A percentile compares a stretch with the other conserved stretches of the same genome.
These are phyloP conservation scores for Acholoe squamosa DNA, from an alignment of 2,888 invertebrate genomes.

Conservation along the genomic window DNA sequence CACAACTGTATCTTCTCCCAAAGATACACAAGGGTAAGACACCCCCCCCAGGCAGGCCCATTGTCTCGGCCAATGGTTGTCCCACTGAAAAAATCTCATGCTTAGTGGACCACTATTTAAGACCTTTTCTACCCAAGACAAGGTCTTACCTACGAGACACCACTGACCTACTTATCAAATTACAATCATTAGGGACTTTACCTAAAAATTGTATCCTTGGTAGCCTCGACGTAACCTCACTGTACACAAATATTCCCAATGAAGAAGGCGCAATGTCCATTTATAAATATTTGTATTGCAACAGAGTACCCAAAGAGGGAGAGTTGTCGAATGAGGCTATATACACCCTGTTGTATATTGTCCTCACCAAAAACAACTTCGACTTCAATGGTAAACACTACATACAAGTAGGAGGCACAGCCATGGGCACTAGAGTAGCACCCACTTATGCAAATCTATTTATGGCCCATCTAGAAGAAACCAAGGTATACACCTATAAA, in stretches of 20 bases:
- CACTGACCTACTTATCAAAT: neutral
- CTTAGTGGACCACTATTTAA: neutral
- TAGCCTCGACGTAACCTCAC: slow-evolving; percentile 29
- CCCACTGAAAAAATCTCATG: slow-evolving; percentile 54
- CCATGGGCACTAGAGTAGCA: no score
- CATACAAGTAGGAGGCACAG: no score
- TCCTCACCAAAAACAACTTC: no score
- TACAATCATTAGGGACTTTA: neutral
- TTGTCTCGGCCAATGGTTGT: neutral
- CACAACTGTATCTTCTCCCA: slow-evolving; percentile 36
- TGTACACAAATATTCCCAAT: slow-evolving; percentile 51
- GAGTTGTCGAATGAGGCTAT: no score
- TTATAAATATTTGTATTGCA: neutral
- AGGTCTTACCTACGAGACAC: slow-evolving; percentile 15
- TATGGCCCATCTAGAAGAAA: no score
- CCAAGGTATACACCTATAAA: no score
- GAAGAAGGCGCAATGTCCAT: neutral
- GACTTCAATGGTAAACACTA: no score
- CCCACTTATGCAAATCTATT: no score
- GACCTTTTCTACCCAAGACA: neutral
- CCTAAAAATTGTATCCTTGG: neutral
- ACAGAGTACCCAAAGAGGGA: neutral
- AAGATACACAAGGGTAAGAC: slow-evolving; percentile 27
- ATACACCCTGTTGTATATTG: no score
- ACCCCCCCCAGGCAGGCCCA: slow-evolving; percentile 20